Base-by-base conservation (phyloP, 2,113 vertebrate species). In the Pseudopipra pipra region DNA sequence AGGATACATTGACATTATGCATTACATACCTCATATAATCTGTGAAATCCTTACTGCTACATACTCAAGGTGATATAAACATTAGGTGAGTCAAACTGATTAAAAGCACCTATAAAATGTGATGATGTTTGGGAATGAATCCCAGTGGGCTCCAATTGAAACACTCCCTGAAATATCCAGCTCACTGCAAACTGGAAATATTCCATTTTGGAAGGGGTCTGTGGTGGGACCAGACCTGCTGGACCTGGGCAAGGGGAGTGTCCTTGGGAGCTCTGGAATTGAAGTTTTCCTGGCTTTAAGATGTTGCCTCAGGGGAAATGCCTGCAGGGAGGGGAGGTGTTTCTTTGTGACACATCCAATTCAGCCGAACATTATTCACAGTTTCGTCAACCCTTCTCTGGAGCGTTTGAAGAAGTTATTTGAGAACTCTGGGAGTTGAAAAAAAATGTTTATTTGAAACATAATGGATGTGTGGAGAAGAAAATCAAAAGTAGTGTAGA, bases 341-440 rank as follows among this genome's bases (percentile, higher is more conserved):
- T 94, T 93, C 41, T 67, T 74, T 63, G 41, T 95, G 86, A 92
- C 86, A 91, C 65, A 75, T 11, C n/a, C 8, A 1, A 66, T 93
- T 72, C 65, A 47, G 37, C 52, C 35, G 15, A 89, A 51, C 62
- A 51, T 93, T 78, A 87, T 81, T 97, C 88, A 92, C 90, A 70
- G 77, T 73, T 96, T 92, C 79, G 88, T 89, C 92, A 90, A 89
- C 76, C 70, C 77, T 93, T 90, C 72, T 92, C 54, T 25, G 1
- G 3, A 93, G 65, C 87, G 65, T 58, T 93, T 87, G 80, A 90
- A 93, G 88, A 94, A 81, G 76, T 87, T 94, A 72, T 94, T 96
- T 93, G 73, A 87, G 83, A 93, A 82, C 86, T 84, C 51, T 15
- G 30, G 18, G 65, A 94, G 43, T 1, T 39, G 41, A 7, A 47